These are phyloP conservation scores for Gasterosteus nipponicus DNA, from an alignment of 2,113 vertebrate species.

Conservation along the genomic window DNA sequence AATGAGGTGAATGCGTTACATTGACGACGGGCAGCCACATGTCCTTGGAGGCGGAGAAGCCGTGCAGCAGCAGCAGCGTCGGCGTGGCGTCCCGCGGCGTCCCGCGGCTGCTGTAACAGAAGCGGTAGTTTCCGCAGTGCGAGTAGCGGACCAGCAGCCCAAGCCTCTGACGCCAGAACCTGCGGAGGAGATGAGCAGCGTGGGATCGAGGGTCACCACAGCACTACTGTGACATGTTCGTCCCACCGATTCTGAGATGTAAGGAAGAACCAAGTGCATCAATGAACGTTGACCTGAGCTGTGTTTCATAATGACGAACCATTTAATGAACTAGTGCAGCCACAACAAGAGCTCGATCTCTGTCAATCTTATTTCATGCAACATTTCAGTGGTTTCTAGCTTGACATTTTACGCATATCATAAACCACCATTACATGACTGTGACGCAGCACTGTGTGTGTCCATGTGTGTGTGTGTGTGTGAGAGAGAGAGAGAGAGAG, in stretches of 20 bases:
- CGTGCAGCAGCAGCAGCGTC: conserved; percentile 91
- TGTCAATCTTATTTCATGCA: background rate
- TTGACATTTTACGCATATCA: background rate
- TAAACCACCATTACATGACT: background rate
- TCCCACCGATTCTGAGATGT: too few species aligned
- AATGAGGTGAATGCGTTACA: conserved; percentile 64
- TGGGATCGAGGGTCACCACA: too few species aligned
- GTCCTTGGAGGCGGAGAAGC: conserved; percentile 92
- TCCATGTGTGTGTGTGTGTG: conserved; percentile 5
- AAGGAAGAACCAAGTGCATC: too few species aligned
- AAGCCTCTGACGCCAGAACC: conserved; percentile 87
- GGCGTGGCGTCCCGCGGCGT: conserved; percentile 82
- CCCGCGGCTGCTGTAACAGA: conserved; percentile 90
- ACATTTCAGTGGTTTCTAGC: background rate
- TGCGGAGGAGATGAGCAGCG: conserved; percentile 41
- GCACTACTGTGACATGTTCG: too few species aligned
- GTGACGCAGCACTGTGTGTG: conserved; percentile 24
- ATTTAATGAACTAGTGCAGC: too few species aligned
- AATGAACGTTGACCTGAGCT: too few species aligned
- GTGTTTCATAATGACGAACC: too few species aligned
- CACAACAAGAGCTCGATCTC: too few species aligned
- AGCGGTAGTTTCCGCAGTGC: conserved; percentile 85
- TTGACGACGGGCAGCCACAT: conserved; percentile 90
- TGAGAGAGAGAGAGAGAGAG: background rate
- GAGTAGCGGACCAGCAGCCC: conserved; percentile 86